phyloP scores from a whole-genome alignment of 1,140 invertebrate species.

The Bombus cullumanus region DNA sequence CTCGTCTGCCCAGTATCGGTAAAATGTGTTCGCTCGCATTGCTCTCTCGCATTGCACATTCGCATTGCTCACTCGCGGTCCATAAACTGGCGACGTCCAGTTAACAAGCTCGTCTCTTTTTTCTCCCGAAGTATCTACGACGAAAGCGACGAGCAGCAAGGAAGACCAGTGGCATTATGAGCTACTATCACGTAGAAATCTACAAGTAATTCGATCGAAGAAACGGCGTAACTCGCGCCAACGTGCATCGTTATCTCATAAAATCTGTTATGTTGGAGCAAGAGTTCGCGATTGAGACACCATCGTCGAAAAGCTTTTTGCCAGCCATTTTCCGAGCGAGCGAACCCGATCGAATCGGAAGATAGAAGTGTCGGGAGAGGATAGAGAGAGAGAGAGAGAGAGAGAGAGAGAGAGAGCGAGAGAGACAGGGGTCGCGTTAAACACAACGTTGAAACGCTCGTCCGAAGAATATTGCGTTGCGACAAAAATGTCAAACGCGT shows the following conservation, averaged over 20 bases:
- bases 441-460: slow-evolving; percentile 15
- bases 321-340: slow-evolving; percentile 25
- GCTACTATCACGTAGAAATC: slow-evolving; percentile 9
- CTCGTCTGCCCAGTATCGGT: background rate
- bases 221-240: slow-evolving; percentile 10
- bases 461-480: slow-evolving; percentile 34
- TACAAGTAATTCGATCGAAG: slow-evolving; percentile 18
- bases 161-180: background rate
- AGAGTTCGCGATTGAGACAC: slow-evolving; percentile 32
- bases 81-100: slow-evolving; percentile 18
- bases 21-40: background rate
- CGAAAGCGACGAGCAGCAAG: slow-evolving; percentile 5
- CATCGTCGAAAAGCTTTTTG: slow-evolving; percentile 19
- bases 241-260: slow-evolving; percentile 39
- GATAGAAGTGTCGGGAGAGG: background rate
- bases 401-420: background rate
- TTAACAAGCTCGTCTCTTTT: slow-evolving; percentile 4
- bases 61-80: background rate
- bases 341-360: slow-evolving; percentile 16
- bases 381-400: background rate
- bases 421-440: slow-evolving; percentile 1
- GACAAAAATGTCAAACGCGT: background rate
- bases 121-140: background rate
- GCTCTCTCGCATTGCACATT: background rate
- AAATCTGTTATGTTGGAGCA: slow-evolving; percentile 33